Percentiles rank a stretch among this genome's conserved stretches.
Evolutionary conservation across 2,797 vertebrate species (phyloP).

Genomic region (Lutjanus argentimaculatus): DNA sequence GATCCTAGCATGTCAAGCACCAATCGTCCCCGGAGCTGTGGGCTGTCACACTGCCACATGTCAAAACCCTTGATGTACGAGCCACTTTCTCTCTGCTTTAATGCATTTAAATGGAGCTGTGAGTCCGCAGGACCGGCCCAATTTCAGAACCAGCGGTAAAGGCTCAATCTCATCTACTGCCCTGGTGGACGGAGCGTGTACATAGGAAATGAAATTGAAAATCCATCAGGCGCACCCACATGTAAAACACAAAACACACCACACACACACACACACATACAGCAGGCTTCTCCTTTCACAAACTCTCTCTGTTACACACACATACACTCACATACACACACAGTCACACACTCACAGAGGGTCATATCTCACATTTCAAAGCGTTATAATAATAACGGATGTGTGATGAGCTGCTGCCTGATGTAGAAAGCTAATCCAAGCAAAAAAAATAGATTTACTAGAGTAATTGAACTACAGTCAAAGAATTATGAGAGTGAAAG

Average conservation of each 20-base stretch:
- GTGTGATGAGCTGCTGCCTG: constrained; percentile 79
- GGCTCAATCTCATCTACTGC: constrained; percentile 81
- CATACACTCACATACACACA: constrained; percentile 21
- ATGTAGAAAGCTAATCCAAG: constrained; percentile 82
- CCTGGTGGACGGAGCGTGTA: constrained; percentile 75
- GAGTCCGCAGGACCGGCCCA: constrained; percentile 79
- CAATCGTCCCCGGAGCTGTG: constrained; percentile 48
- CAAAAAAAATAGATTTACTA: constrained; percentile 77
- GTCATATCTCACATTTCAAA: constrained; percentile 79
- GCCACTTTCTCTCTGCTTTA: constrained; percentile 79
- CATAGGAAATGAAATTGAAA: constrained; percentile 83
- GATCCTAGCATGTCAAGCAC: constrained; percentile 66
- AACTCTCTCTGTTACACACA: constrained; percentile 31
- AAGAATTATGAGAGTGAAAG: constrained; percentile 69
- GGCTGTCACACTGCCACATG: constrained; percentile 68
- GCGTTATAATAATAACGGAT: constrained; percentile 72
- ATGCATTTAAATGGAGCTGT: constrained; percentile 87
- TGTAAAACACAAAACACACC: constrained; percentile 17
- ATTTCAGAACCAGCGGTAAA: constrained; percentile 82
- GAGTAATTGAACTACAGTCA: constrained; percentile 77
- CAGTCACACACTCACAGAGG: constrained; percentile 26
- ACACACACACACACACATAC: constrained; percentile 52
- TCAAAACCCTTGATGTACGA: constrained; percentile 81
- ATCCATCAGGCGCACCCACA: constrained; percentile 73
- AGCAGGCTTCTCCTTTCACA: constrained; percentile 54